A percentile compares a stretch with the other conserved stretches of the same genome.
phyloP scores from a whole-genome alignment of 2,797 vertebrate species.

The Catharus ustulatus region DNA sequence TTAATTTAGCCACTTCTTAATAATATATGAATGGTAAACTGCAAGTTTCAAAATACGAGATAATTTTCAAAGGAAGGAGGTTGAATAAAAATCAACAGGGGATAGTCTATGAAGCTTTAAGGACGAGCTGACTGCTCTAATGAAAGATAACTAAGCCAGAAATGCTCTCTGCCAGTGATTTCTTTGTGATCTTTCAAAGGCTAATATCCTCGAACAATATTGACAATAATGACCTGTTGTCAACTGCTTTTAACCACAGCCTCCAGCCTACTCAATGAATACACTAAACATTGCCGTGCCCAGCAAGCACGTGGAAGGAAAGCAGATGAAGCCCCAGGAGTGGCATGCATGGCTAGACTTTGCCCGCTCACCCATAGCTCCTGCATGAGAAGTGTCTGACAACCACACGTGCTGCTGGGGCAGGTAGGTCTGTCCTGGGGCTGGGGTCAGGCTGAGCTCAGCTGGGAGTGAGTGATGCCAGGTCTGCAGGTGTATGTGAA shows the following conservation, averaged over 20 bases:
- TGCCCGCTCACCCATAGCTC: neutral
- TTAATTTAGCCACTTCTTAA: conserved; percentile 22
- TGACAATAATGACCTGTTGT: neutral
- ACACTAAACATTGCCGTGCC: neutral
- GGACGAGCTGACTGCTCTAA: neutral
- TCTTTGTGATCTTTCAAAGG: rapidly evolving
- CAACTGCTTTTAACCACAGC: neutral
- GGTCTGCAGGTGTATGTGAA: neutral
- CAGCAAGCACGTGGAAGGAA: neutral
- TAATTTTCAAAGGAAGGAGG: neutral
- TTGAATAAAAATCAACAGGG: neutral
- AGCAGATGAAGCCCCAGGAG: neutral
- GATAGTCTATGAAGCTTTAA: neutral
- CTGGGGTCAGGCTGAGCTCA: neutral
- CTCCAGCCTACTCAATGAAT: neutral
- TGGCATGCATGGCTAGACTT: rapidly evolving
- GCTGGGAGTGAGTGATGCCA: neutral
- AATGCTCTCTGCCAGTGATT: neutral
- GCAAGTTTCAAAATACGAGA: neutral
- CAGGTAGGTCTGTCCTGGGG: neutral
- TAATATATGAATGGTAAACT: neutral
- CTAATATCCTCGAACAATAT: neutral
- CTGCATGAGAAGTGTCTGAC: neutral
- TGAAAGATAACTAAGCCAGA: neutral
- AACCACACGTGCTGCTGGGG: rapidly evolving